Conservation (phyloP, 35 echinoderm and acorn worm species). For the Holothuria glaberrima region DNA sequence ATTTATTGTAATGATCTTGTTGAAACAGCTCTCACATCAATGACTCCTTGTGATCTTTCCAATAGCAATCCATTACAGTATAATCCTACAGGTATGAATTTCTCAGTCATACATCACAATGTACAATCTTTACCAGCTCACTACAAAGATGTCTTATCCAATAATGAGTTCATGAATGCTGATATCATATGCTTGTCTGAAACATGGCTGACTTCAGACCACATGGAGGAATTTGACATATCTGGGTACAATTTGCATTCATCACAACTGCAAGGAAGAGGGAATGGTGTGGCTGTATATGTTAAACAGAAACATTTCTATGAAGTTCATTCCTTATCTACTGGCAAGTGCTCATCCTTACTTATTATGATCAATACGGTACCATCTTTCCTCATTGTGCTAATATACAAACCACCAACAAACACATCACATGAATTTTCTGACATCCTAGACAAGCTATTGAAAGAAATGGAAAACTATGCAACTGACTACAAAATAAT, state of each 20-base stretch:
- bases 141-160: neutral
- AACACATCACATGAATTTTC: neutral
- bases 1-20: slow-evolving; percentile 4
- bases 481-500: slow-evolving; percentile 4
- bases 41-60: neutral
- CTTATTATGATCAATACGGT: neutral
- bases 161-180: neutral
- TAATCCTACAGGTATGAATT: neutral
- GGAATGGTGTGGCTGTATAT: slow-evolving; percentile 2
- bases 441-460: neutral
- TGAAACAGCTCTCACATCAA: neutral
- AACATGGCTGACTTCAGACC: neutral
- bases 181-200: slow-evolving; percentile 22
- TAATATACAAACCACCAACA: neutral
- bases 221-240: neutral
- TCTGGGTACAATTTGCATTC: neutral
- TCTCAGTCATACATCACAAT: neutral
- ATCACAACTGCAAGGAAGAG: neutral
- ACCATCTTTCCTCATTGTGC: neutral
- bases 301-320: neutral
- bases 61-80: neutral
- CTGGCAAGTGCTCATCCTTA: neutral
- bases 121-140: neutral
- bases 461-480: neutral
- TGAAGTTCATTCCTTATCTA: neutral